Evolutionary conservation across 1,140 invertebrate genomes (phyloP), one percentile per base, ranked within the genome.

Genomic region (Conus ventricosus): DNA sequence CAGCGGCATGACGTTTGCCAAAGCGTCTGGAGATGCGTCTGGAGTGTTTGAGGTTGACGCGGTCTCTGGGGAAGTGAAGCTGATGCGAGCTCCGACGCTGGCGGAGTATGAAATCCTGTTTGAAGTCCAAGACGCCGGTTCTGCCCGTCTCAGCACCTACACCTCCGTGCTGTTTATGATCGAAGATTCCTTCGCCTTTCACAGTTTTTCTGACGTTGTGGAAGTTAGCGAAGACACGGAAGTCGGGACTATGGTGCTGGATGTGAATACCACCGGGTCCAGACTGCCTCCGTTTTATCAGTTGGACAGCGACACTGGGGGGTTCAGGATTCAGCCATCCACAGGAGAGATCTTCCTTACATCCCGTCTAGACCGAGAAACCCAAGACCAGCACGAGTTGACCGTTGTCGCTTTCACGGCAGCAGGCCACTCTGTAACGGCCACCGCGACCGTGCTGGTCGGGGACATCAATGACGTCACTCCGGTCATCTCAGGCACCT

Each of bases 371-470:
- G 82, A 84, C 57, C n/a, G 82, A 84, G 82, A 84, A 54, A n/a
- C 57, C 20, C 27, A 5, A 4, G 82, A 63, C 8, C 25, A 13
- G 11, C 27, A 84, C 27, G 55, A 84, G 25, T 54, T 84, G n/a
- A 39, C 13, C 6, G 11, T 60, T 20, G 27, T 67, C 8, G 82
- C 82, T 27, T 63, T 11, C 55, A 84, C 98, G 0, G 99, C 98
- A 81, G 97, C 97, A 0, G 98, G 98, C 0, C 93, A 99, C 4
- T 96, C 98, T 91, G 98, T 97, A 81, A 98, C 99, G 93, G 98
- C 98, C 7, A 88, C 81, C 7, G 89, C 91, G 4, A 91, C 88
- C 4, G 57, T 92, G 0, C 39, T 60, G 11, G 91, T 92, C 8
- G 51, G n/a, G 27, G 90, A 92, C 80, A 89, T 91, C 4, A 91